phyloP scores from a whole-genome alignment of 2,888 invertebrate species.

The Anagyrus pseudococci region DNA sequence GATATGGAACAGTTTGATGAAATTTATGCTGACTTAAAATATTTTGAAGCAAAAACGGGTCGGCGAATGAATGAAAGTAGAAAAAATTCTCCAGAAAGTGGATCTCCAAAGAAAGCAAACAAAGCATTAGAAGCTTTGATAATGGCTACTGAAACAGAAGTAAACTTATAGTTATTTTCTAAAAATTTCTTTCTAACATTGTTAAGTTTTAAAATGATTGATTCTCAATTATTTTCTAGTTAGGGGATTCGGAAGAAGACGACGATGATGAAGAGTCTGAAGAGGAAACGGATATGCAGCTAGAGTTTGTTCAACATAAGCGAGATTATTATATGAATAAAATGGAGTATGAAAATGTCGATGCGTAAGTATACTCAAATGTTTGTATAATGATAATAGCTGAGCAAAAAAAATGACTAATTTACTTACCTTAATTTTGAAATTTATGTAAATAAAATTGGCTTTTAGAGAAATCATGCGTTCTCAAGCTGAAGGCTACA shows the following conservation, averaged over 20 bases:
- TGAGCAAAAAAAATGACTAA: too few relatives aligned
- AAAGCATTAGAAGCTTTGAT: slow-evolving; percentile 62
- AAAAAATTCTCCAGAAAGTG: slow-evolving; percentile 46
- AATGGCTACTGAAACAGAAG: slow-evolving; percentile 26
- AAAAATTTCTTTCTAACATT: too few relatives aligned
- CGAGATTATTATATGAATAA: slow-evolving; percentile 92
- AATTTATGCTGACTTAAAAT: slow-evolving; percentile 81
- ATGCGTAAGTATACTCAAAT: slow-evolving; percentile 66
- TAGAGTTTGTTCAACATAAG: slow-evolving; percentile 86
- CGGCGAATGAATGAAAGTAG: slow-evolving; percentile 64
- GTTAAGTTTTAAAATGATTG: not conserved
- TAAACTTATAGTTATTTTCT: slow-evolving; percentile 1
- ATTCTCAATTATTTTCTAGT: slow-evolving; percentile 39
- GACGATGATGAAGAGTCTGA: slow-evolving; percentile 48
- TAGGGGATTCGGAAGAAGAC: slow-evolving; percentile 47
- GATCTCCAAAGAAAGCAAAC: slow-evolving; percentile 45
- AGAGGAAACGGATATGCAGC: slow-evolving; percentile 63
- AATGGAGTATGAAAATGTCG: slow-evolving; percentile 79
- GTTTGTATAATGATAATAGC: too few relatives aligned
- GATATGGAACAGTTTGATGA: slow-evolving; percentile 81
- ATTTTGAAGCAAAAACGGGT: slow-evolving; percentile 81
- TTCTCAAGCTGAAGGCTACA: slow-evolving; percentile 87
- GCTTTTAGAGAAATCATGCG: slow-evolving; percentile 74
- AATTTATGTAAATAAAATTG: not conserved
- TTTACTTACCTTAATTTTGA: too few relatives aligned